Evolutionary conservation across 2,797 vertebrate species (phyloP).

Genomic region (Pseudochirops corinnae): DNA sequence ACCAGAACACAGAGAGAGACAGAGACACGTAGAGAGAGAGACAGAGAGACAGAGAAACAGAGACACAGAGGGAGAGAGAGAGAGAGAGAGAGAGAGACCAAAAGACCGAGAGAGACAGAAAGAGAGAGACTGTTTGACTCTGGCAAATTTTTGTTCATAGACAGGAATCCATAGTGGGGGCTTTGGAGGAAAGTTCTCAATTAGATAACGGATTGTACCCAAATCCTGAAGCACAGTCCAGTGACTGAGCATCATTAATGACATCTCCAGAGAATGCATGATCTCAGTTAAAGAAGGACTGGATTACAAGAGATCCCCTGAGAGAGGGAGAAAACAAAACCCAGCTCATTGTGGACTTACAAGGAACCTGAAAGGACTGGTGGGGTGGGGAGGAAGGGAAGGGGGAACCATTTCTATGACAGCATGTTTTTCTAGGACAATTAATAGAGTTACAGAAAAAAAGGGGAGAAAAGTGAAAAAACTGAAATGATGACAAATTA

Average conservation of each 20-base stretch:
- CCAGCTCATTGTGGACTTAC: conserved; percentile 45
- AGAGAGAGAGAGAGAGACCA: too few relatives aligned
- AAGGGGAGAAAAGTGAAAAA: background rate
- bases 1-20: rapidly evolving
- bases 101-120: too few relatives aligned
- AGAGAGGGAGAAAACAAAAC: background rate
- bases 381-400: too few relatives aligned
- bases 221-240: conserved; percentile 35
- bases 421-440: background rate
- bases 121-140: background rate
- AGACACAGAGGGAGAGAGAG: too few relatives aligned
- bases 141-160: conserved; percentile 51
- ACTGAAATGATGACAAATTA: background rate
- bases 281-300: conserved; percentile 48
- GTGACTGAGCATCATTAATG: conserved; percentile 29
- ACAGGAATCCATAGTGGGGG: conserved; percentile 37
- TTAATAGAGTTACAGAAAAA: background rate
- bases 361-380: conserved; percentile 31
- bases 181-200: conserved; percentile 37
- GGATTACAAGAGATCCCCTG: conserved; percentile 12
- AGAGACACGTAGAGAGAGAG: background rate
- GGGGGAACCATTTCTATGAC: background rate
- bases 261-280: conserved; percentile 59
- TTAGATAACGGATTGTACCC: background rate
- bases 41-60: too few relatives aligned